Evolutionary conservation across 2,113 vertebrate genomes (phyloP).

Genomic region (Toxotes chatareus): DNA sequence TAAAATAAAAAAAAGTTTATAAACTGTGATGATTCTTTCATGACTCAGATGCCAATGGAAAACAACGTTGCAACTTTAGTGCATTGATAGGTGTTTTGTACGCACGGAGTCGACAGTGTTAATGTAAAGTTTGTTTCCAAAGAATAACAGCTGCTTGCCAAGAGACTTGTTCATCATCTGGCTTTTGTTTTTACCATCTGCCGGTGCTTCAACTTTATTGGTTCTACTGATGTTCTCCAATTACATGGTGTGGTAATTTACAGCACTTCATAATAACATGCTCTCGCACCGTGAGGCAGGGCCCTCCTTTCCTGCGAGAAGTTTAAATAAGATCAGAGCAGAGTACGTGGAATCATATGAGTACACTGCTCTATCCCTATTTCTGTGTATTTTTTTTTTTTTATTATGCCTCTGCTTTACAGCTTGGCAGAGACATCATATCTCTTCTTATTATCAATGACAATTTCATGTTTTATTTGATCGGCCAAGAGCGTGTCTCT

Average conservation of each 20-base stretch:
- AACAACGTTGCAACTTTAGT: conserved; percentile 47
- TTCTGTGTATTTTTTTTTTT: conserved; percentile 32
- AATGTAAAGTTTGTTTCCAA: conserved; percentile 37
- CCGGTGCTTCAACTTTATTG: conserved; percentile 42
- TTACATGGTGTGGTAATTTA: conserved; percentile 51
- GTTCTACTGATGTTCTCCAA: conserved; percentile 42
- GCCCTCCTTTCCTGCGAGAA: conserved; percentile 14
- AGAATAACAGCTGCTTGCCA: conserved; percentile 48
- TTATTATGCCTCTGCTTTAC: not conserved
- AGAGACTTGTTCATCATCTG: conserved; percentile 54
- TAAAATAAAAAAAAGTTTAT: conserved; percentile 52
- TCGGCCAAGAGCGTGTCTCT: conserved; percentile 22
- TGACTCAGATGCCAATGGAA: conserved; percentile 44
- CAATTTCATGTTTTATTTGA: conserved; percentile 43
- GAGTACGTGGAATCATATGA: conserved; percentile 33
- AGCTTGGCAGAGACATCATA: conserved; percentile 21
- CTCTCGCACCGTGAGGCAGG: conserved; percentile 16
- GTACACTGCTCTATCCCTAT: not conserved
- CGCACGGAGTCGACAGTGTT: conserved; percentile 16
- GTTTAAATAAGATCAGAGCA: conserved; percentile 32
- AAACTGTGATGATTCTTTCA: conserved; percentile 63
- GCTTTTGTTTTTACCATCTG: conserved; percentile 60
- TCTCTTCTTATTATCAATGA: conserved; percentile 43
- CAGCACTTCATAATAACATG: conserved; percentile 50
- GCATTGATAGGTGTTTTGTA: conserved; percentile 18